Percentiles rank a stretch among this genome's conserved stretches.
Evolutionary conservation across 64 coral and sea anemone species (phyloP).

Genomic region (Exaiptasia diaphana): DNA sequence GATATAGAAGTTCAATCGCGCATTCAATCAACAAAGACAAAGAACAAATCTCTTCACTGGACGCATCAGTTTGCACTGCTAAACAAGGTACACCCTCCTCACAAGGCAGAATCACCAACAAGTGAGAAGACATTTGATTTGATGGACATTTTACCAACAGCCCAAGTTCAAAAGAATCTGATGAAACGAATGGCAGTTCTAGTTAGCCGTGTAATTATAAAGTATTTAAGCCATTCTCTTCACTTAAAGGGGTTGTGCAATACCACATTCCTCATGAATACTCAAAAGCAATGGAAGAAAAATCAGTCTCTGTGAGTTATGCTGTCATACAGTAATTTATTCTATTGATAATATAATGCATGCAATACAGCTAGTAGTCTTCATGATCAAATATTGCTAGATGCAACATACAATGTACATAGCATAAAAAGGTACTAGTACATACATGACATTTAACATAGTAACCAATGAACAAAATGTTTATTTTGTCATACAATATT

Average conservation of each 20-base stretch:
- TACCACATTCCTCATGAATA: slow-evolving; percentile 23
- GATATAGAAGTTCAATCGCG: not conserved
- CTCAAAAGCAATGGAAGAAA: not conserved
- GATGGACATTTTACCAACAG: not conserved
- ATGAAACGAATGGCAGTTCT: not conserved
- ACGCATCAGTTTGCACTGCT: slow-evolving; percentile 5
- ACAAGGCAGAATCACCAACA: not conserved
- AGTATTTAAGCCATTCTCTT: not conserved
- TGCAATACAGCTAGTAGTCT: too few relatives aligned
- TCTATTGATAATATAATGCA: too few relatives aligned
- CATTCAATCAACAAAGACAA: not conserved
- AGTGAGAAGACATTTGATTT: not conserved
- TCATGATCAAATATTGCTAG: too few relatives aligned
- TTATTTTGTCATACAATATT: too few relatives aligned
- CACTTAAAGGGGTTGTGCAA: not conserved
- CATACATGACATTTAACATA: too few relatives aligned
- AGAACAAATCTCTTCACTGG: slow-evolving; percentile 11
- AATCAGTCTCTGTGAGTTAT: slow-evolving; percentile 23
- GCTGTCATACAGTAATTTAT: too few relatives aligned
- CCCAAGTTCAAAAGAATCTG: not conserved
- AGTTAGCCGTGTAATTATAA: not conserved
- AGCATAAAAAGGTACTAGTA: too few relatives aligned
- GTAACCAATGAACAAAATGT: too few relatives aligned
- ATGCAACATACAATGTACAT: too few relatives aligned
- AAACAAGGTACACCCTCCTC: not conserved